phyloP scores from a whole-genome alignment of 23 tunicate genomes.

The Ciona savignyi region DNA sequence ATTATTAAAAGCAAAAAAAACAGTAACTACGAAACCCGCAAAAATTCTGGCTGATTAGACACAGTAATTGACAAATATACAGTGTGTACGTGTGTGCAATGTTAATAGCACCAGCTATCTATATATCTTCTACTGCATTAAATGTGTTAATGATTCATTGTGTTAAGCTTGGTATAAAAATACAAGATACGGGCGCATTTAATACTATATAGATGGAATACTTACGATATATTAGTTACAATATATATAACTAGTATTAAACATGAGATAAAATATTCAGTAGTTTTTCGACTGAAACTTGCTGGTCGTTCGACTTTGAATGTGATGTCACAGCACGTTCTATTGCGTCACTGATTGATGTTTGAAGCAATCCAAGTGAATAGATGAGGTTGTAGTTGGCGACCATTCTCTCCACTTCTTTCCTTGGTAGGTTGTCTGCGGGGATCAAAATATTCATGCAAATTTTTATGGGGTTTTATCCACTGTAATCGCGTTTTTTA shows the following conservation, averaged over 20 bases:
- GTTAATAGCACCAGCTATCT: too few species aligned
- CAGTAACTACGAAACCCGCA: too few species aligned
- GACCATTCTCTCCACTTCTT: conserved; percentile 63
- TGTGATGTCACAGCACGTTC: conserved; percentile 41
- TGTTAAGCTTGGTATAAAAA: not conserved
- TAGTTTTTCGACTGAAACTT: conserved; percentile 35
- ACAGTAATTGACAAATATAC: too few species aligned
- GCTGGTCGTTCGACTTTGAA: not conserved
- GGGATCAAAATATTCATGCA: not conserved
- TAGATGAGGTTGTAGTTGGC: conserved; percentile 83
- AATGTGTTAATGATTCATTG: not conserved
- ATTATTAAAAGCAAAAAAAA: too few species aligned
- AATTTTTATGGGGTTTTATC: not conserved
- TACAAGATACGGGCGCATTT: too few species aligned
- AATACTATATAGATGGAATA: too few species aligned
- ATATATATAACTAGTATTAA: too few species aligned
- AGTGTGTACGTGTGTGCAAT: too few species aligned
- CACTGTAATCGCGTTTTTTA: too few species aligned
- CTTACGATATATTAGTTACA: too few species aligned
- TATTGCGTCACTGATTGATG: conserved; percentile 32
- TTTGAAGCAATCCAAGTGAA: conserved; percentile 47
- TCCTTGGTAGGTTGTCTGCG: conserved; percentile 15
- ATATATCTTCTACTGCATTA: not conserved
- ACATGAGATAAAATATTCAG: conserved; percentile 21
- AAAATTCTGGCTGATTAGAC: too few species aligned